Evolutionary conservation across 2,113 vertebrate species (phyloP).

Genomic region (Dromas ardeola): DNA sequence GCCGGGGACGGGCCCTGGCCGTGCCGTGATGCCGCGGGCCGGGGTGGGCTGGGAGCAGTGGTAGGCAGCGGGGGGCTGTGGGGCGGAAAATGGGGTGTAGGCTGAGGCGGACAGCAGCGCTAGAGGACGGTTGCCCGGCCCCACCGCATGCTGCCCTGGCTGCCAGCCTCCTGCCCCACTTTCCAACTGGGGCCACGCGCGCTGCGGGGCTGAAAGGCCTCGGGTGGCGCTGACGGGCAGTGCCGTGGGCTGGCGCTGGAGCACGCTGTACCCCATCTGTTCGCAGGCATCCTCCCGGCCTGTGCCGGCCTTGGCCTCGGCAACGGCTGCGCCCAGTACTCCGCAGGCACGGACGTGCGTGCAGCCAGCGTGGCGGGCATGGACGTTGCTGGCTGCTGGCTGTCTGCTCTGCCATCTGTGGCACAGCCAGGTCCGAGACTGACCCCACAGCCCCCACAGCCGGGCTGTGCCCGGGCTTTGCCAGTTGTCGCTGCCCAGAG

Average conservation of each 20-base stretch:
- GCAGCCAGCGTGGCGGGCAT: neutral
- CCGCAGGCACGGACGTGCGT: accelerated
- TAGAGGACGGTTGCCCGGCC: neutral
- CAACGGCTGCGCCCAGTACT: accelerated
- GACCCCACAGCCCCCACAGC: neutral
- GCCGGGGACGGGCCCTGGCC: neutral
- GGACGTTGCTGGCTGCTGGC: accelerated
- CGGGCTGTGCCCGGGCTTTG: neutral
- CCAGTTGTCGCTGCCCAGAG: neutral
- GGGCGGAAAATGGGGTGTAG: too few species aligned
- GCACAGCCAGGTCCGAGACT: accelerated
- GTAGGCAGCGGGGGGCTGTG: too few species aligned
- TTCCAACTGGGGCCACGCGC: neutral
- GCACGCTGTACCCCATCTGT: accelerated
- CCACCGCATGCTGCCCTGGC: neutral
- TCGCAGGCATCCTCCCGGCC: neutral
- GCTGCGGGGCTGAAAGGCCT: too few species aligned
- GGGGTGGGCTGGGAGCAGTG: neutral
- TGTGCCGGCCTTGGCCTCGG: too few species aligned
- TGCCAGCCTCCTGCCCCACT: neutral
- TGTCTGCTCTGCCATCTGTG: neutral
- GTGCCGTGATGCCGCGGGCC: neutral
- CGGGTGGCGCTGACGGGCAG: accelerated
- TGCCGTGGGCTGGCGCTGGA: neutral
- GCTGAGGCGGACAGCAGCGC: neutral